Evolutionary conservation across 2,888 invertebrate species (phyloP).

Genomic region (Protonemura montana): DNA sequence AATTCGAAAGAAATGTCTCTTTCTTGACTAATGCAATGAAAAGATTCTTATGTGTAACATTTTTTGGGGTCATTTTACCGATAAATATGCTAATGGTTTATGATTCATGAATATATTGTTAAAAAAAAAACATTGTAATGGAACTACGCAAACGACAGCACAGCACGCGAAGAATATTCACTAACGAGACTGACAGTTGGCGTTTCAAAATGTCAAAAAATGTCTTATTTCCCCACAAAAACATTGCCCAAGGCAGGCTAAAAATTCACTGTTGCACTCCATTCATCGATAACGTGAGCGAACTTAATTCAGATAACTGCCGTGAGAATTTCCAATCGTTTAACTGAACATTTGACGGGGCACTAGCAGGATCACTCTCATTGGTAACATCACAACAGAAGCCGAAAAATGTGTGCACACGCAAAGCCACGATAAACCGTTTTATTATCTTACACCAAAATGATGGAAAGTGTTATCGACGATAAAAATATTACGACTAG

Average conservation of each 20-base stretch:
- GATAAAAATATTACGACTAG: background rate
- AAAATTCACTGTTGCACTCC: background rate
- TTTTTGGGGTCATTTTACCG: background rate
- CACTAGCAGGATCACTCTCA: background rate
- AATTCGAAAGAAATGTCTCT: background rate
- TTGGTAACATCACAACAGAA: background rate
- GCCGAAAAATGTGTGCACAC: background rate
- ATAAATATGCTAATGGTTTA: background rate
- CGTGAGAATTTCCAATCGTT: background rate
- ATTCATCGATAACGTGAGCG: background rate
- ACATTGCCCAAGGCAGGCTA: background rate
- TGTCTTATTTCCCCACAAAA: background rate
- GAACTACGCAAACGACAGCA: background rate
- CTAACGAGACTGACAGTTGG: slow-evolving; percentile 7
- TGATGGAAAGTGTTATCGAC: background rate
- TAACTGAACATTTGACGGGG: background rate
- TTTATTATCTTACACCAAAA: background rate
- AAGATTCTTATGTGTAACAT: background rate
- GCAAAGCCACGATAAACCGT: background rate
- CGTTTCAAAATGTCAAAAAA: background rate
- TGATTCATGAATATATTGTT: background rate
- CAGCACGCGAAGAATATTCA: background rate
- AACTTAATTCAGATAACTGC: background rate
- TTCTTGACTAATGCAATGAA: slow-evolving; percentile 1
- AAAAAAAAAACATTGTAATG: background rate